Evolutionary conservation across 1,140 invertebrate species (phyloP).

Genomic region (Lanistes nyassanus): DNA sequence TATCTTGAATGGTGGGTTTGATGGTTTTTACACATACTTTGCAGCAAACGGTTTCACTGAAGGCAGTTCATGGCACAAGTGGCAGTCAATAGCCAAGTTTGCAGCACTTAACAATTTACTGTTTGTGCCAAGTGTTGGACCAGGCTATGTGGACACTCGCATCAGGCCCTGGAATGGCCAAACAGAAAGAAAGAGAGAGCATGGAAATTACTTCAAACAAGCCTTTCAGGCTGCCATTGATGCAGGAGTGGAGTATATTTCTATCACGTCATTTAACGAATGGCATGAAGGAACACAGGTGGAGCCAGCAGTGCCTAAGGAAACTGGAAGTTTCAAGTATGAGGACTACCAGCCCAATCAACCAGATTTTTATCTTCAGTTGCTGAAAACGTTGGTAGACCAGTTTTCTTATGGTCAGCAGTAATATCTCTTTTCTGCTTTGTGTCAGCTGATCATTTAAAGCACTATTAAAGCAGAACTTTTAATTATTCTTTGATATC

Average conservation of each 20-base stretch:
- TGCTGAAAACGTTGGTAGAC: conserved; percentile 49
- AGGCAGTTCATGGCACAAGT: conserved; percentile 67
- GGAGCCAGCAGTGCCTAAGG: conserved; percentile 66
- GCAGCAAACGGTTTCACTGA: conserved; percentile 68
- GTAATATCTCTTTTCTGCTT: neutral
- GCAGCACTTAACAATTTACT: conserved; percentile 59
- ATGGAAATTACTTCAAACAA: conserved; percentile 67
- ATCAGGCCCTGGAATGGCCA: conserved; percentile 69
- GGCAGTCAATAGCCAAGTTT: conserved; percentile 61
- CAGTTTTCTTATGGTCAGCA: conserved; percentile 26
- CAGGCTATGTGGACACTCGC: conserved; percentile 69
- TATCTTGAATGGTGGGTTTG: conserved; percentile 65
- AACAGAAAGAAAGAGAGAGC: conserved; percentile 62
- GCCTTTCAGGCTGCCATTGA: conserved; percentile 64
- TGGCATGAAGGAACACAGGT: conserved; percentile 73
- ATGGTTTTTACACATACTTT: conserved; percentile 71
- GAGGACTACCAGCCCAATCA: conserved; percentile 55
- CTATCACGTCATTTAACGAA: conserved; percentile 71
- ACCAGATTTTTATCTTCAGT: conserved; percentile 61
- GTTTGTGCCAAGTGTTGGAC: conserved; percentile 70
- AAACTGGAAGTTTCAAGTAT: conserved; percentile 54
- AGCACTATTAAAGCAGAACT: neutral
- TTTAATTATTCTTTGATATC: too few species aligned
- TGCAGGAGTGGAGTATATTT: conserved; percentile 58
- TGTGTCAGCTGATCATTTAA: neutral